Base-by-base conservation (phyloP, 2,888 invertebrate genomes). In the Papilio elwesi region DNA sequence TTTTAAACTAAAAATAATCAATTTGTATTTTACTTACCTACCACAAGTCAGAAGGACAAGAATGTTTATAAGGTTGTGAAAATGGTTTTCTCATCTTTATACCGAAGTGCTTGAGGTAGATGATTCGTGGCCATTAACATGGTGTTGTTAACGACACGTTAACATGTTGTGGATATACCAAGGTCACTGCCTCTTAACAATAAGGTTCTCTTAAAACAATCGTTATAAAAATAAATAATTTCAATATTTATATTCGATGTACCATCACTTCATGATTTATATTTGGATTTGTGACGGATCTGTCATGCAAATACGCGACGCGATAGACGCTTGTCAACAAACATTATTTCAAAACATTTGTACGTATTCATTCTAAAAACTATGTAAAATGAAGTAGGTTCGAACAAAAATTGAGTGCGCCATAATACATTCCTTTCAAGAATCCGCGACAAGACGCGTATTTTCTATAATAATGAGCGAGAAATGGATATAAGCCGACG, bases 81-180 rank as follows among this genome's bases (percentile, higher is more conserved):
- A 62, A 62, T 26, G 12, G 13, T 66, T 59, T 36, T 52, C 52
- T 51, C 38, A 59, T 66, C 49, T 67, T 71, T 71, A 71, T 66
- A 71, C 26, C 38, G 12, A 64, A 26, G 57, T 52, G 49, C 6
- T 51, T 66, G 8, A 65, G 52, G 63, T 64, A 70, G 38, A 53
- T 63, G 49, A 47, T 63, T 55, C 52, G 8, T 52, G 64, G n/a
- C 6, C n/a, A 67, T 71, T 71, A 71, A 62, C 71, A 59, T 59
- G 57, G 26, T 66, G 59, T 59, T 66, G 66, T 51, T 71, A 71
- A 71, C 43, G 51, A 66, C 48, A 38, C 38, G 51, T 49, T 66
- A 71, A 67, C 16, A 47, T 47, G 66, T 49, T 26, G 26, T 53
- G 36, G 5, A 3, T 64, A 47, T 26, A 13, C n/a, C 53, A 63